Base-by-base conservation (phyloP, 2,113 vertebrate species). In the Pangasianodon gigas region DNA sequence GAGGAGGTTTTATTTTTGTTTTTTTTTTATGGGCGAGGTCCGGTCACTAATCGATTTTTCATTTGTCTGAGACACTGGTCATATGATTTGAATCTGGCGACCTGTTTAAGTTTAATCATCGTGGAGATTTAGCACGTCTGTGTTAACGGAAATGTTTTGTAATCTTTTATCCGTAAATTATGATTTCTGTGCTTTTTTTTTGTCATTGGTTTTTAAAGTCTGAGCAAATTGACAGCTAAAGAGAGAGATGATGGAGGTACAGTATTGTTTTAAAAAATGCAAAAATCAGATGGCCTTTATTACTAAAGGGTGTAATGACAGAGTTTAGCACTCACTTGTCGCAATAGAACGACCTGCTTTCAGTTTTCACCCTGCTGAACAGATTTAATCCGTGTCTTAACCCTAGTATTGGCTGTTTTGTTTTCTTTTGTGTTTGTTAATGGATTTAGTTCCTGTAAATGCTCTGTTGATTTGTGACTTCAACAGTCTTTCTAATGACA, bases 391-490 rank as follows among this genome's bases (percentile, higher is more conserved):
- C 6, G 48, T 3, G 7, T 56, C 80, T 56, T 37, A 0, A 19
- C 26, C 10, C 14, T 4, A 24, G 8, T 6, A 29, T n/a, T 46
- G 1, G 26, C 44, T 48, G 3, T 37, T 41, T 84, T 46, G 41
- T 26, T 46, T 44, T n/a, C 8, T 37, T 89, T 93, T 94, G 71
- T 92, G 90, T 93, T 90, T 71, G 87, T 77, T 87, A 62, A 87
- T 84, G 44, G 90, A 77, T 85, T 88, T 58, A 67, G 87, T 87
- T 87, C 65, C 87, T 94, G 92, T 94, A 94, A 94, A 93, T 94
- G 90, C 89, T 93, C 94, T 92, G 90, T 91, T 93, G 91, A 92
- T 93, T 81, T 88, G 93, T 94, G 93, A 89, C 89, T 94, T 91
- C 89, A 90, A 92, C 92, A 91, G 90, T 93, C 91, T 88, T 90